These are phyloP conservation scores for Tenthredo distinguenda DNA, from an alignment of 2,888 invertebrate genomes.

Conservation along the genomic window DNA sequence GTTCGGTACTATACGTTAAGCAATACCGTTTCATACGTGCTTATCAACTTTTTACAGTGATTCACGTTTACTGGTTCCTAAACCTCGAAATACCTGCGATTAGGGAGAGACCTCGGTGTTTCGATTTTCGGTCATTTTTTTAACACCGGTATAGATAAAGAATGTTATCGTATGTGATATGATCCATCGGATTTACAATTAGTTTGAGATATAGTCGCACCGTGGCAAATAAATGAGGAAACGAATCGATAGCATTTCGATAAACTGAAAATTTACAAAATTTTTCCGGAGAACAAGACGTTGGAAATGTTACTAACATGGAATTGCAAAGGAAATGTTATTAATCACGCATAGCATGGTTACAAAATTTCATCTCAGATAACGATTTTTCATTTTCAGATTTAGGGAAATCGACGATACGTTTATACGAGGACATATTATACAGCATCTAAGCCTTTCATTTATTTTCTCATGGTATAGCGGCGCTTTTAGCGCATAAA, in stretches of 20 bases:
- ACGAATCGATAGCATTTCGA: no score
- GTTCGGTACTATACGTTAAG: background rate
- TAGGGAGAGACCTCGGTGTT: background rate
- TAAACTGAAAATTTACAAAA: no score
- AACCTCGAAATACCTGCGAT: background rate
- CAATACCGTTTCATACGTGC: background rate
- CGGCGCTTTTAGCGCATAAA: background rate
- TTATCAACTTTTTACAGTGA: background rate
- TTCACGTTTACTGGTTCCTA: background rate
- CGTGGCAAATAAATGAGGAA: background rate
- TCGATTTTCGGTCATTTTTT: background rate
- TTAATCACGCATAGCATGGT: background rate
- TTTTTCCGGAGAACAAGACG: no score
- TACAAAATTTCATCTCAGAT: background rate
- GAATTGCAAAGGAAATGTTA: no score
- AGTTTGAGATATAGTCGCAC: background rate
- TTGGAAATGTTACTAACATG: no score
- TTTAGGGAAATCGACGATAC: background rate
- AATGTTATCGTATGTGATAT: background rate
- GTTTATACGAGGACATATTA: background rate
- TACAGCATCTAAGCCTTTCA: background rate
- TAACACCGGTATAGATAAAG: background rate
- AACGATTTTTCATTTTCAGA: background rate
- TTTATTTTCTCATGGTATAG: background rate
- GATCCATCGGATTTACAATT: background rate